Conservation (phyloP, 30 jellyfish, hydroid and myxozoan genomes). For the Aurelia aurita complex sp. Pacific region DNA sequence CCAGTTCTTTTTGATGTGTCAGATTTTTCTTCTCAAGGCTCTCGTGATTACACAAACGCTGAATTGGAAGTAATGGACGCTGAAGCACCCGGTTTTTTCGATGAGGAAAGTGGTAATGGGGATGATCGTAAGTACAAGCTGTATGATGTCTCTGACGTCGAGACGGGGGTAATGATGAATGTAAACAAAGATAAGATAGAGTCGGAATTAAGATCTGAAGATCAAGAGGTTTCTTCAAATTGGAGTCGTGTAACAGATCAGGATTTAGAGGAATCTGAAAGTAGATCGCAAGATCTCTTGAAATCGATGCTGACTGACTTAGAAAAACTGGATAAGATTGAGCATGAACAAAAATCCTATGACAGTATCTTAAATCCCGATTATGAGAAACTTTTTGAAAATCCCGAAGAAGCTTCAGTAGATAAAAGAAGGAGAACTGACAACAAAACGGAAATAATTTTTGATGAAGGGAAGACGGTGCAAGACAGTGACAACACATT, state of each 20-base stretch:
- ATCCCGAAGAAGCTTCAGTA: too few species aligned
- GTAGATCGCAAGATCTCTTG: conserved; percentile 16
- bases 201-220: neutral
- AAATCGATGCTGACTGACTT: conserved; percentile 22
- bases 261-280: conserved; percentile 3
- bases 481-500: too few species aligned
- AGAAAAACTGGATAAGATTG: neutral
- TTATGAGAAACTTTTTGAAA: neutral
- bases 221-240: too few species aligned
- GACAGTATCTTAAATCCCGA: neutral
- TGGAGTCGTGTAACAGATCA: too few species aligned
- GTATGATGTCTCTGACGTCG: conserved; percentile 34
- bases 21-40: conserved; percentile 19
- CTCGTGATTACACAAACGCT: neutral
- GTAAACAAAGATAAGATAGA: neutral
- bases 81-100: neutral
- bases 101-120: neutral
- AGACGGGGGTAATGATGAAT: neutral
- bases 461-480: too few species aligned
- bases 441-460: too few species aligned
- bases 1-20: conserved; percentile 15
- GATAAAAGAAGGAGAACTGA: too few species aligned
- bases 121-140: conserved; percentile 6
- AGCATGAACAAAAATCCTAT: neutral
- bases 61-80: neutral